These are phyloP conservation scores for Caiman crocodilus DNA, from an alignment of 2,797 vertebrate genomes.

Conservation along the genomic window DNA sequence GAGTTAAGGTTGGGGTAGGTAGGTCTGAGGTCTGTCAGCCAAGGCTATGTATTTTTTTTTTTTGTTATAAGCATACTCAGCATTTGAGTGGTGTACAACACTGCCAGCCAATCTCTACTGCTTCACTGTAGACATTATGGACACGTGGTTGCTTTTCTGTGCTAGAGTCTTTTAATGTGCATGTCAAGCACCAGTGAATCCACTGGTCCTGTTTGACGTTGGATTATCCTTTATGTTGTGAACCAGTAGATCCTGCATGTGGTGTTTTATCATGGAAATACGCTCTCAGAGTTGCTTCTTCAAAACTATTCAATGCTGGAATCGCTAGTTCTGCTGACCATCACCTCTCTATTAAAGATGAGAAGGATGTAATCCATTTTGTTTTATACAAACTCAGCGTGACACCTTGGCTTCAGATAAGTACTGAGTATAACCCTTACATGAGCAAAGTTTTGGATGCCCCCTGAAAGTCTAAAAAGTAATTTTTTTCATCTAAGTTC, in stretches of 20 bases:
- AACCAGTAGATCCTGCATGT: background rate
- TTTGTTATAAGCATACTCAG: background rate
- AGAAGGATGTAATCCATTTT: background rate
- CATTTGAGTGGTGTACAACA: background rate
- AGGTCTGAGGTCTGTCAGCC: background rate
- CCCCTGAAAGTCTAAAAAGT: background rate
- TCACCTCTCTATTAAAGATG: background rate
- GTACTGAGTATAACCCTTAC: background rate
- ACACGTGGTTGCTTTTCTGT: background rate
- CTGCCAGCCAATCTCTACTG: background rate
- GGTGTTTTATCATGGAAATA: background rate
- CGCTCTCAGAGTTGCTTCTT: background rate
- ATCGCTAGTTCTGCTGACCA: background rate
- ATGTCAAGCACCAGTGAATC: background rate
- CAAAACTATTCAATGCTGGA: accelerated
- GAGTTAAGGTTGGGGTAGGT: conserved; percentile 8
- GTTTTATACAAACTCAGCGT: background rate
- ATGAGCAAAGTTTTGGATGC: background rate
- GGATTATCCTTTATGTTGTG: background rate
- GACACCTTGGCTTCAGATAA: background rate
- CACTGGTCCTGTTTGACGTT: background rate
- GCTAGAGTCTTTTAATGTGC: background rate
- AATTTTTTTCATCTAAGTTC: background rate
- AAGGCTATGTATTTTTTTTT: background rate
- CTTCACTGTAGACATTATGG: background rate